Conservation (phyloP, 2,797 vertebrate genomes). For the Iguana delicatissima region DNA sequence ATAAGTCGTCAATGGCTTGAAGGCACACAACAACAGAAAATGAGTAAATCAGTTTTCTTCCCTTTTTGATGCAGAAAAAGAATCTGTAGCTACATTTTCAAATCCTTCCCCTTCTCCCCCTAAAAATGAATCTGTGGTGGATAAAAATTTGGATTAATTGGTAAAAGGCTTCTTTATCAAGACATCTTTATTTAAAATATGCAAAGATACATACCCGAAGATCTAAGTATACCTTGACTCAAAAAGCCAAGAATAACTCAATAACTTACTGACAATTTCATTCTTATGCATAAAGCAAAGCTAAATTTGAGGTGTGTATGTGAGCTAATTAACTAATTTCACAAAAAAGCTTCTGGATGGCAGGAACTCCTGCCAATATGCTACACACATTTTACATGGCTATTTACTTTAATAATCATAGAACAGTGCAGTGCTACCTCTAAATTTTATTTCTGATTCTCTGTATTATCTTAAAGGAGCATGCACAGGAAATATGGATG, state of each 20-base stretch:
- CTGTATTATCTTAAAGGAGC: conserved; percentile 65
- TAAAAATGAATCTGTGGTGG: background rate
- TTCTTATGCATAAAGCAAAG: conserved; percentile 58
- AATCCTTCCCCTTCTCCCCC: background rate
- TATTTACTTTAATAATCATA: conserved; percentile 68
- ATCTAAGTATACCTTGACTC: conserved; percentile 28
- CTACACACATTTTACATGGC: conserved; percentile 66
- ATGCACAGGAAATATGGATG: background rate
- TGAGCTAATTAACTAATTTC: conserved; percentile 71
- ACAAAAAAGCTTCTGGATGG: conserved; percentile 60
- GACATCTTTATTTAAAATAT: background rate
- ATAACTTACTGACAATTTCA: conserved; percentile 56
- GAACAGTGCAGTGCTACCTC: conserved; percentile 34
- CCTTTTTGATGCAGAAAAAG: background rate
- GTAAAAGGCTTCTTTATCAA: conserved; percentile 35
- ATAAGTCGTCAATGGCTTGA: too few relatives aligned
- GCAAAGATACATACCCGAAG: background rate
- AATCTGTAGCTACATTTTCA: background rate
- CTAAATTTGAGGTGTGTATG: conserved; percentile 47
- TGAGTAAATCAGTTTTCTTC: background rate
- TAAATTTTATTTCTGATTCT: conserved; percentile 44
- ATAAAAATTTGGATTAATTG: background rate
- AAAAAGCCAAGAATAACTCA: conserved; percentile 48
- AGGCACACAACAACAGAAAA: too few relatives aligned
- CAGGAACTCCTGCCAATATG: conserved; percentile 63